phyloP scores from a whole-genome alignment of 1,140 invertebrate species.

The Leptinotarsa texana region DNA sequence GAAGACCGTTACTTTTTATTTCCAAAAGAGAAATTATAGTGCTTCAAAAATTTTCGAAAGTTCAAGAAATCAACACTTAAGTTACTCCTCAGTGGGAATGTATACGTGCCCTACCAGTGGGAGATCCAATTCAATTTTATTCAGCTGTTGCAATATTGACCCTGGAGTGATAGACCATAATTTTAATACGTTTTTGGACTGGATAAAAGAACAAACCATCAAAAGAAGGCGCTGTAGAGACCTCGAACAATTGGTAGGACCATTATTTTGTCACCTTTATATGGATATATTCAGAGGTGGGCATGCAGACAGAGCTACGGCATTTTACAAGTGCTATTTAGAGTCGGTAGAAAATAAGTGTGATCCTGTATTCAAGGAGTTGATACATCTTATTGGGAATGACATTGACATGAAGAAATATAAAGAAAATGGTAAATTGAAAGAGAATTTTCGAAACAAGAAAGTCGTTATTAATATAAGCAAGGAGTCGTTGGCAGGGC shows the following conservation, averaged over 20 bases:
- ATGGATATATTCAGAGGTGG: constrained; percentile 47
- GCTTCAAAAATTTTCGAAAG: constrained; percentile 32
- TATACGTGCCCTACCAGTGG: constrained; percentile 16
- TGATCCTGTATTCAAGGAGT: constrained; percentile 45
- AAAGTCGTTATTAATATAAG: constrained; percentile 46
- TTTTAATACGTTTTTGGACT: constrained; percentile 48
- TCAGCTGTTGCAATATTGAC: constrained; percentile 50
- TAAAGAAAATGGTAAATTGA: constrained; percentile 36
- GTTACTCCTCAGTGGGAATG: constrained; percentile 31
- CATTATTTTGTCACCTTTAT: constrained; percentile 53
- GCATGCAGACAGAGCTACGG: constrained; percentile 42
- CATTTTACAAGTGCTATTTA: constrained; percentile 48
- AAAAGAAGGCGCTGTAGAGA: constrained; percentile 43
- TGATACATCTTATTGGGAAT: constrained; percentile 33
- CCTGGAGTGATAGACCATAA: constrained; percentile 48
- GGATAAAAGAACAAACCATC: constrained; percentile 47
- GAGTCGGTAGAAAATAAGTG: constrained; percentile 46
- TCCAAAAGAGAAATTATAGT: constrained; percentile 50
- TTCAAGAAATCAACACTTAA: constrained; percentile 25
- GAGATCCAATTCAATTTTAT: constrained; percentile 48
- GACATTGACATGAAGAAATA: constrained; percentile 24
- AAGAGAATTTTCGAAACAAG: constrained; percentile 45
- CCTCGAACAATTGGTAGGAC: constrained; percentile 46
- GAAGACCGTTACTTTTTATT: constrained; percentile 46
- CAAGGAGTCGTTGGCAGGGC: constrained; percentile 40